Evolutionary conservation across 2,797 vertebrate species (phyloP), one percentile per base, ranked within the genome.

Genomic region (Distichodus sexfasciatus): DNA sequence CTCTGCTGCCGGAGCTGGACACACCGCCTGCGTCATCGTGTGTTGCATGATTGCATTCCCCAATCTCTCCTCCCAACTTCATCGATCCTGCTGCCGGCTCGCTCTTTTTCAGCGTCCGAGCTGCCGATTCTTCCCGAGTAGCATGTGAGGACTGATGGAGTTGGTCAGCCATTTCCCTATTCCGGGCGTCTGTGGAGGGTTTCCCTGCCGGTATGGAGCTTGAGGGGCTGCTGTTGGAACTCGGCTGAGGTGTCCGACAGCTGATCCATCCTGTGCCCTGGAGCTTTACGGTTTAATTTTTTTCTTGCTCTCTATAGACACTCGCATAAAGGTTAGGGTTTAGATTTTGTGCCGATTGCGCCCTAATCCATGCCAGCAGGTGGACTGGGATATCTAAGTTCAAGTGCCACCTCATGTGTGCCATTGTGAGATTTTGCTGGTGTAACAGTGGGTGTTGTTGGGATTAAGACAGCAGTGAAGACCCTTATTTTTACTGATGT

Each of bases 21-120:
- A 79, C 69, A 75, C 79, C 75, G 41, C 74, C 83, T 89, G 89
- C 86, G 86, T 90, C 89, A 89, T 2, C 15, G 80, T 78, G 82
- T 83, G 85, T 80, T 85, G 86, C 89, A 88, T 89, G 89, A 88
- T 87, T 90, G 88, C 86, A 88, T 88, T 86, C 82, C 80, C 87
- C 83, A 72, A 85, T 90, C 76, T 76, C 86, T 85, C 84, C 48
- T 15, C 28, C 80, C 79, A 88, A 31, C 35, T 23, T 35, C 55
- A 80, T 70, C 57, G 69, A 66, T 70, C 63, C 14, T n/a, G n/a
- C n/a, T n/a, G 15, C 24, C 19, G 29, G 11, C 21, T 46, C 46
- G 11, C 46, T 26, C 46, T 48, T 21, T 33, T 66, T 55, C 57
- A 68, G 61, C 55, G 68, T 71, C 44, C 63, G 43, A 67, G 33